These are phyloP conservation scores for Podarcis cretensis DNA, from an alignment of 2,113 vertebrate species.

Conservation along the genomic window DNA sequence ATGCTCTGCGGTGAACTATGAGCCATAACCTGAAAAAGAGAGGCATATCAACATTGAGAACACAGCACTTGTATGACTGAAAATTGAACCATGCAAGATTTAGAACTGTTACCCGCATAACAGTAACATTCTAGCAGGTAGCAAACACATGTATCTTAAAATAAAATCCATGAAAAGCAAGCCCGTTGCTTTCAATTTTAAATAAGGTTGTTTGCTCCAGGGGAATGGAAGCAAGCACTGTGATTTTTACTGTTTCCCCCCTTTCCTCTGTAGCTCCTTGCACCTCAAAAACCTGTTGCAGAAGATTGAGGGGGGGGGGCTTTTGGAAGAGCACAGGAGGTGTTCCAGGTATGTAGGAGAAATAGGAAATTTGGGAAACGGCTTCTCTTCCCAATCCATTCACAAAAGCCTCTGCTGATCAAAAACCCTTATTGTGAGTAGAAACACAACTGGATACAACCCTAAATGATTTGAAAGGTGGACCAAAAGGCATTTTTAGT, in stretches of 20 bases:
- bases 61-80: background rate
- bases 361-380: too few species aligned
- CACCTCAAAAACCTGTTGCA: background rate
- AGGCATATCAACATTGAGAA: constrained; percentile 9
- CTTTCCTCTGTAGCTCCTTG: background rate
- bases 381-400: too few species aligned
- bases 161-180: background rate
- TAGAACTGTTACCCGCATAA: background rate
- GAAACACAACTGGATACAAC: background rate
- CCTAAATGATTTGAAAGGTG: background rate
- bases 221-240: too few species aligned
- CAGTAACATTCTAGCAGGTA: background rate
- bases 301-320: too few species aligned
- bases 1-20: constrained; percentile 97
- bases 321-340: too few species aligned
- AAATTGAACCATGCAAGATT: background rate
- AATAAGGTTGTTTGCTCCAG: background rate
- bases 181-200: background rate
- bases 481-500: background rate
- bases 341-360: too few species aligned
- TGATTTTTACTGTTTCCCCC: background rate
- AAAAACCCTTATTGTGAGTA: too few species aligned
- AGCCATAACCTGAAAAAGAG: constrained; percentile 92
- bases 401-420: too few species aligned
- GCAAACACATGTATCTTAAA: background rate